These are phyloP conservation scores for Charanyca ferruginea DNA, from an alignment of 2,888 invertebrate genomes.

Conservation along the genomic window DNA sequence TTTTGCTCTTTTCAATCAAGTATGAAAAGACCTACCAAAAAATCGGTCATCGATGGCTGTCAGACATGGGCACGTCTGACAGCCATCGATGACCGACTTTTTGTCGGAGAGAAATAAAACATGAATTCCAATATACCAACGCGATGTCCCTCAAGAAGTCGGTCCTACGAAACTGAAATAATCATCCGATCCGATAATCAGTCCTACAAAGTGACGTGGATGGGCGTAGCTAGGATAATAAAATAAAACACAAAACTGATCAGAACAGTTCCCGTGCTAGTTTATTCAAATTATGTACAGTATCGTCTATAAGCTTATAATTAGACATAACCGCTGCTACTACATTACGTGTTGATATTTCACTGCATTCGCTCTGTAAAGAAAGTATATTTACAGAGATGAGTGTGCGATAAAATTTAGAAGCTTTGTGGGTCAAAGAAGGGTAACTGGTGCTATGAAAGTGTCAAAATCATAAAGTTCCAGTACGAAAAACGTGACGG, in stretches of 20 bases:
- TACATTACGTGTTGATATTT: conserved; percentile 64
- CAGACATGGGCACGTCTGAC: too few relatives aligned
- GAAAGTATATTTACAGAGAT: conserved; percentile 79
- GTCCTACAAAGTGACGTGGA: too few relatives aligned
- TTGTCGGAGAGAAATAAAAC: too few relatives aligned
- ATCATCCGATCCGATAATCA: too few relatives aligned
- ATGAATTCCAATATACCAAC: too few relatives aligned
- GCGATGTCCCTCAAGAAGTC: too few relatives aligned
- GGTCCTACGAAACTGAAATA: too few relatives aligned
- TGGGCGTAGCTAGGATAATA: background rate
- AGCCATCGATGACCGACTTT: too few relatives aligned
- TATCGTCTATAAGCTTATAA: conserved; percentile 78
- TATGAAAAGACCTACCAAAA: too few relatives aligned
- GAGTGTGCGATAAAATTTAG: conserved; percentile 72
- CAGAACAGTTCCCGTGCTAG: conserved; percentile 85
- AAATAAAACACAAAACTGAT: conserved; percentile 75
- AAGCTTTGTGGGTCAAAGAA: conserved; percentile 39
- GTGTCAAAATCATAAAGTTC: background rate
- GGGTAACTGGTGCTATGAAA: background rate
- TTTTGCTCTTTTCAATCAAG: too few relatives aligned
- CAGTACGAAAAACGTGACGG: background rate
- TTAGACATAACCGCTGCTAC: conserved; percentile 69
- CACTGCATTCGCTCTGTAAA: conserved; percentile 84
- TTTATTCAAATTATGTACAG: conserved; percentile 87
- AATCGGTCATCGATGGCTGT: too few relatives aligned